Evolutionary conservation across 1,140 invertebrate species (phyloP), one percentile per base, ranked within the genome.

Genomic region (Drosophila arawakana): DNA sequence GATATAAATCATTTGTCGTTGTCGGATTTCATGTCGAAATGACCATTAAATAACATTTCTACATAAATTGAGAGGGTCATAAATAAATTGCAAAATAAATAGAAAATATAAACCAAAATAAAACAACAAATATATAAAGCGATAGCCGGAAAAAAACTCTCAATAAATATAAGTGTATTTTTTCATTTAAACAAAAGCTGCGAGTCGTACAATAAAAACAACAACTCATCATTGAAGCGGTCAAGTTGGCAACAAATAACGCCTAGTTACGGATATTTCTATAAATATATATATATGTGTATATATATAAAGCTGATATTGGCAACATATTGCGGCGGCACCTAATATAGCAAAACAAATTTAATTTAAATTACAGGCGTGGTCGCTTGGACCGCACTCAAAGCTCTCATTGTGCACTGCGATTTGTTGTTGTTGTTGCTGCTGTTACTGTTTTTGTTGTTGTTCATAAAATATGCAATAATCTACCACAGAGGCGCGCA

Each of bases 311-410:
- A 30, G 15, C n/a, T 13, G 25, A 37, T 68, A 30, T 73, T 44
- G 55, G 43, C 62, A 73, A 54, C 63, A 34, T 77, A 66, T 71
- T 82, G 81, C 73, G 84, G 83, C 84, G 83, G 84, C 84, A 89
- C 84, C 84, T 89, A 89, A 89, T 89, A 89, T 89, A 89, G 84
- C 72, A 71, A 89, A 81, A 84, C 84, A 89, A 89, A 89, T 89
- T 89, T 89, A 89, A 89, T 89, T 89, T 89, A 89, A 89, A 89
- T 89, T 89, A 89, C 85, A 89, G 84, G 84, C 84, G 84, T 89
- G 84, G 84, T 89, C 84, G 81, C 76, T 75, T 60, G 66, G 70
- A 30, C 50, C 61, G 70, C 76, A 77, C 66, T 76, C 76, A 60
- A 67, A 72, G 62, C 68, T 78, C 68, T 68, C 71, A 73, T 77